phyloP scores from a whole-genome alignment of 1,140 invertebrate genomes.

The Psilanteris sp. region DNA sequence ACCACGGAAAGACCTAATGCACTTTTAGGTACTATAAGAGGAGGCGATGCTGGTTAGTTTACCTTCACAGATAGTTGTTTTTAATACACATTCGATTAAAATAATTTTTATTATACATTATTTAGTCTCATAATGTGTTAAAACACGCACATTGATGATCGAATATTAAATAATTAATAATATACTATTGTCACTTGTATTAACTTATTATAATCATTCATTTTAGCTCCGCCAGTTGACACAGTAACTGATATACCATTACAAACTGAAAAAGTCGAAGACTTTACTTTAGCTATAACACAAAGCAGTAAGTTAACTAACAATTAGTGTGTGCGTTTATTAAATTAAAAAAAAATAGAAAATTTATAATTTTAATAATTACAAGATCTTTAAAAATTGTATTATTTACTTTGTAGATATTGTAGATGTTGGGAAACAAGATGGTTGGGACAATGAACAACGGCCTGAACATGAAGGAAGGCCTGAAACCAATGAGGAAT shows the following conservation, averaged over 20 bases:
- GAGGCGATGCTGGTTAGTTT: constrained; percentile 68
- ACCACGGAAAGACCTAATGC: constrained; percentile 83
- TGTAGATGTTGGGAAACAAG: constrained; percentile 64
- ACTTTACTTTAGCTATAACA: constrained; percentile 58
- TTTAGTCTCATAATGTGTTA: too few relatives aligned
- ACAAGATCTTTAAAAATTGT: too few relatives aligned
- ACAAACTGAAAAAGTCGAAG: constrained; percentile 52
- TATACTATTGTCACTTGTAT: too few relatives aligned
- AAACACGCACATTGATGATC: too few relatives aligned
- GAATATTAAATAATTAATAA: too few relatives aligned
- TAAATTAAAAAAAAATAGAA: too few relatives aligned
- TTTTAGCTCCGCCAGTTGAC: constrained; percentile 27
- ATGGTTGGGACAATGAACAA: constrained; percentile 23
- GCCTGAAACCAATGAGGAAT: constrained; percentile 35
- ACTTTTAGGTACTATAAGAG: constrained; percentile 84
- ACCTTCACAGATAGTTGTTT: too few relatives aligned
- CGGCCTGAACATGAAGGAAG: constrained; percentile 49
- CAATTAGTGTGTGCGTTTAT: not conserved
- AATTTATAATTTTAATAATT: too few relatives aligned
- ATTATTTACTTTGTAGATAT: constrained; percentile 53
- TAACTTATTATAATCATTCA: too few relatives aligned
- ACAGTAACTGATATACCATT: constrained; percentile 22
- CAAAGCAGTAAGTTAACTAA: constrained; percentile 68
- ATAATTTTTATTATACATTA: too few relatives aligned
- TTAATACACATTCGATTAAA: too few relatives aligned